Conservation (phyloP, 2,113 vertebrate genomes). For the Rutilus rutilus region DNA sequence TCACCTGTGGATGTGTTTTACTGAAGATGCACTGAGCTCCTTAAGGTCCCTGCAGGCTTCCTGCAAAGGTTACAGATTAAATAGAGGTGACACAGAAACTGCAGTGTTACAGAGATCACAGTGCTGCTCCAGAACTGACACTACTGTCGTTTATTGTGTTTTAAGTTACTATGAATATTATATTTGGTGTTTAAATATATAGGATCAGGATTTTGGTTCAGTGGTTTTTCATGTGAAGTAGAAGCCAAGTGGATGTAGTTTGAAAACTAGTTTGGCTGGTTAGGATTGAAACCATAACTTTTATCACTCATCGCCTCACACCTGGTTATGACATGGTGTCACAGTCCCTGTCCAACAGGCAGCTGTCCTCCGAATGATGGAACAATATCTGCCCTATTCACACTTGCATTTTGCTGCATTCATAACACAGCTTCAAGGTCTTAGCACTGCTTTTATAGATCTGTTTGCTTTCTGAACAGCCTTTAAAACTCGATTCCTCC, state of each 20-base stretch:
- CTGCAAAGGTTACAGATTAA: slow-evolving; percentile 25
- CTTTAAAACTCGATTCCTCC: slow-evolving; percentile 7
- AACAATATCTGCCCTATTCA: not conserved
- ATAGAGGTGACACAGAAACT: not conserved
- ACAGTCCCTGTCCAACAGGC: not conserved
- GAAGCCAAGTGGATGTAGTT: not conserved
- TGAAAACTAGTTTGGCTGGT: not conserved
- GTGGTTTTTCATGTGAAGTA: not conserved
- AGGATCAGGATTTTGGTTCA: not conserved
- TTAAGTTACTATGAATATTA: not conserved
- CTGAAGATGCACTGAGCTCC: not conserved
- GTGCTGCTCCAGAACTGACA: not conserved
- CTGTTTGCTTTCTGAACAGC: slow-evolving; percentile 13
- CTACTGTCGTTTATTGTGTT: not conserved
- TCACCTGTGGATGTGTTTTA: slow-evolving; percentile 1
- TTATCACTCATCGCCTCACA: not conserved
- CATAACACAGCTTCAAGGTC: not conserved
- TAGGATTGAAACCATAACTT: not conserved
- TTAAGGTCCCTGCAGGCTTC: slow-evolving; percentile 11
- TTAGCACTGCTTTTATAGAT: not conserved
- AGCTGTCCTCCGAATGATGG: not conserved
- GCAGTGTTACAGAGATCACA: slow-evolving; percentile 13
- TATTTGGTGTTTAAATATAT: not conserved
- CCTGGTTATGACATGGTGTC: not conserved
- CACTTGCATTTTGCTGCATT: not conserved